Conservation (phyloP, 2,888 invertebrate genomes). For the Deroplatys truncata region DNA sequence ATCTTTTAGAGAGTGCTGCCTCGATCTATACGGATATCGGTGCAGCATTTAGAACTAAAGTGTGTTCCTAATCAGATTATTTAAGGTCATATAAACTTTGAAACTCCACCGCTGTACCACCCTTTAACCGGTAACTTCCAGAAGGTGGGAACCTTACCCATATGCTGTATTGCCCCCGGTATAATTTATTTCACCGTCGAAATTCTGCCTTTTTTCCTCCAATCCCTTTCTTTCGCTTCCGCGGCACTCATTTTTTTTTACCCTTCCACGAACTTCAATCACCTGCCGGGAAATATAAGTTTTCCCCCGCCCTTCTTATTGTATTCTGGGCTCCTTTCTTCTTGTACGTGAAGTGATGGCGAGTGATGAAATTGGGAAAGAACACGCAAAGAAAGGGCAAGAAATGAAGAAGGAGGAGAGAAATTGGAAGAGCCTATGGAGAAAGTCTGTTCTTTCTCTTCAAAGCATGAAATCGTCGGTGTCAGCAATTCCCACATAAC, state of each 20-base stretch:
- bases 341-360: not conserved
- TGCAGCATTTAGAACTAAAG: no score
- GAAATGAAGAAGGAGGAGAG: not conserved
- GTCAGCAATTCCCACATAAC: conserved; percentile 23
- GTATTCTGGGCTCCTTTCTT: not conserved
- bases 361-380: not conserved
- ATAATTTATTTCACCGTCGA: not conserved
- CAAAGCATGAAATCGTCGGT: not conserved
- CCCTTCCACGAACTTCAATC: not conserved
- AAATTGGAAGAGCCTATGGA: not conserved
- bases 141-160: not conserved
- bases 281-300: conserved; percentile 2
- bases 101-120: not conserved
- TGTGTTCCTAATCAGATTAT: no score
- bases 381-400: not conserved
- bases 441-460: not conserved
- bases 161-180: not conserved
- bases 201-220: not conserved
- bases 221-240: not conserved
- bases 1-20: no score
- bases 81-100: not conserved
- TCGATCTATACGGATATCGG: no score
- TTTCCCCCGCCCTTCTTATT: not conserved
- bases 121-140: not conserved
- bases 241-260: not conserved